phyloP scores from a whole-genome alignment of 2,797 vertebrate species.

The Micropoecilia bifurca region DNA sequence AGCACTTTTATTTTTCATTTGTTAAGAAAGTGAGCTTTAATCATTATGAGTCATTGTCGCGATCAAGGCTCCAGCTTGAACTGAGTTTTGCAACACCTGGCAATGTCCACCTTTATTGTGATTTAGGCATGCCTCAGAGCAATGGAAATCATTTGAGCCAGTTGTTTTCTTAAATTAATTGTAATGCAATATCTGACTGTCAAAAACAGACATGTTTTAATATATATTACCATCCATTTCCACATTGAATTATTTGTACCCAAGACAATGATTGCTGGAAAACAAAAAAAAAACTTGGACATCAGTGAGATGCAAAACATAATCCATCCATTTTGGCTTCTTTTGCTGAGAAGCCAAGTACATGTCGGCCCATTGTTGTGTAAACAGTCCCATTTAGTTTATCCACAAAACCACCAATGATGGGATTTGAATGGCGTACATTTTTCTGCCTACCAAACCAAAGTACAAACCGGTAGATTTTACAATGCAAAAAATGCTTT shows the following conservation, averaged over 20 bases:
- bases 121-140: constrained; percentile 21
- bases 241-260: constrained; percentile 13
- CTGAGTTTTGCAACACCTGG: constrained; percentile 2
- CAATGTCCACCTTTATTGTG: constrained; percentile 23
- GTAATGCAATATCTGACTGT: not conserved
- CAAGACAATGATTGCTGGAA: constrained; percentile 21
- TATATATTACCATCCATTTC: constrained; percentile 21
- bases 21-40: constrained; percentile 2
- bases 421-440: constrained; percentile 35
- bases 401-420: constrained; percentile 51
- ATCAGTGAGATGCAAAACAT: constrained; percentile 19
- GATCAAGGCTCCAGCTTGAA: not conserved
- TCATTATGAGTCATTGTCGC: not conserved
- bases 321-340: constrained; percentile 34
- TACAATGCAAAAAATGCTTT: constrained; percentile 35
- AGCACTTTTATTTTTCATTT: constrained; percentile 10
- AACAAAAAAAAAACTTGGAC: constrained; percentile 1
- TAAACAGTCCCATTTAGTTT: constrained; percentile 52
- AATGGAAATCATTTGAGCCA: not conserved
- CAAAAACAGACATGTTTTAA: constrained; percentile 14
- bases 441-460: constrained; percentile 46
- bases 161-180: not conserved
- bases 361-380: constrained; percentile 38
- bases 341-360: constrained; percentile 47
- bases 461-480: constrained; percentile 50